Base-by-base conservation (phyloP, 2,797 vertebrate genomes). In the Enteromius viviparus region DNA sequence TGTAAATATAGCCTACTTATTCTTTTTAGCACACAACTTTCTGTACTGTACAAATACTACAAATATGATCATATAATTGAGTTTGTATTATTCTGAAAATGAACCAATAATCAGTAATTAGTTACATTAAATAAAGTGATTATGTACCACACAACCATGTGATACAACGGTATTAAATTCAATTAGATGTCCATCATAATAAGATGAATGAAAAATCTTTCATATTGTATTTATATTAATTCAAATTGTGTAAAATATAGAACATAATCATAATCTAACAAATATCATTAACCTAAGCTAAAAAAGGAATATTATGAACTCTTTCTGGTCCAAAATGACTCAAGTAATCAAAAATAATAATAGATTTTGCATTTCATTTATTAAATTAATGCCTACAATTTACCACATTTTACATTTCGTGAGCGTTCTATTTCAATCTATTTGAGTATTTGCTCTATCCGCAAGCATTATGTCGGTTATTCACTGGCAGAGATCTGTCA, bases 401-500 rank as follows among this genome's bases (percentile, higher is more conserved):
- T 9, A 37, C 3, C 11, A 2, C 21, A 76, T 40, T 23, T 15
- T 1, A n/a, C 40, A 76, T 76, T 76, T 12, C 58, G 51, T 26
- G 6, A 40, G 34, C 0, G 4, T 76, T 64, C 21, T 15, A 19
- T 70, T 69, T 62, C 21, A 47, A 76, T 84, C 32, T 37, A 1
- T 82, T 64, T 69, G 19, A 34, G 21, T 34, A 42, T 65, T 71
- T 40, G 7, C 58, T 69, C 15, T 49, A 77, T 83, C 74, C 55
- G 70, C 47, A 21, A 37, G 34, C 51, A 69, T 26, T 47, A 47
- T 5, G 8, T 21, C 2, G 5, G 1, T 53, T n/a, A 37, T 42
- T 81, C 19, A 14, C 32, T 77, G 55, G 1, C n/a, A 65, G 26
- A 66, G 19, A 34, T 14, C 19, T 17, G 14, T 21, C 29, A 37